Evolutionary conservation across 2,797 vertebrate species (phyloP), one percentile per base, ranked within the genome.

Genomic region (Poeciliopsis gracilis): DNA sequence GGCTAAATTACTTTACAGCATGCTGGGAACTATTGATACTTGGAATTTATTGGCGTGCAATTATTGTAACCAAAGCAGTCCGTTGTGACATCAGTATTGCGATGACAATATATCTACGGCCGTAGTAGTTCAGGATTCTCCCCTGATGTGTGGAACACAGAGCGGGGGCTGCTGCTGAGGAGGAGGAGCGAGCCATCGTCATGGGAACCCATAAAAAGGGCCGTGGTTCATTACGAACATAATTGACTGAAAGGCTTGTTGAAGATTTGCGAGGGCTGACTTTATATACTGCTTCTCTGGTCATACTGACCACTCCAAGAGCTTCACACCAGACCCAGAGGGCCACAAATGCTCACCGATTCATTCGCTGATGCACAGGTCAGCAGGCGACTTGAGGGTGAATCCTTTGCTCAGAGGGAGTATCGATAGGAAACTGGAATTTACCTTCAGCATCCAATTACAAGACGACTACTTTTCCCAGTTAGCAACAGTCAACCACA

Each of bases 181-280:
- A 75, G 80, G 77, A 49, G 28, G 72, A 76, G 67, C 43, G 45
- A 41, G 67, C 76, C 28, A 72, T 30, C 16, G 49, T 73, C 75
- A 72, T 59, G 67, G 76, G 69, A 82, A 87, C 86, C 88, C 84
- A 84, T 91, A 88, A 90, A 25, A n/a, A 89, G 72, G 79, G 79
- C 77, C 75, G 85, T 45, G 88, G 84, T 85, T 92, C 90, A 91
- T 91, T 90, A 87, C 74, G 78, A 81, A 71, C 55, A 85, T 89
- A 91, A 89, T 93, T 88, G 86, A 89, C 78, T 83, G 76, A 79
- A 84, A 81, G 83, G 81, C 20, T 80, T 84, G 83, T 88, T 89
- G 85, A 73, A 75, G 78, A 75, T 84, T 82, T 83, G 82, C 73
- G 33, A 18, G 18, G 61, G 36, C 30, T 63, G 61, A 36, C 3